Evolutionary conservation across 1,140 invertebrate species (phyloP), one percentile per base, ranked within the genome.

Genomic region (Rhopalosiphum padi): DNA sequence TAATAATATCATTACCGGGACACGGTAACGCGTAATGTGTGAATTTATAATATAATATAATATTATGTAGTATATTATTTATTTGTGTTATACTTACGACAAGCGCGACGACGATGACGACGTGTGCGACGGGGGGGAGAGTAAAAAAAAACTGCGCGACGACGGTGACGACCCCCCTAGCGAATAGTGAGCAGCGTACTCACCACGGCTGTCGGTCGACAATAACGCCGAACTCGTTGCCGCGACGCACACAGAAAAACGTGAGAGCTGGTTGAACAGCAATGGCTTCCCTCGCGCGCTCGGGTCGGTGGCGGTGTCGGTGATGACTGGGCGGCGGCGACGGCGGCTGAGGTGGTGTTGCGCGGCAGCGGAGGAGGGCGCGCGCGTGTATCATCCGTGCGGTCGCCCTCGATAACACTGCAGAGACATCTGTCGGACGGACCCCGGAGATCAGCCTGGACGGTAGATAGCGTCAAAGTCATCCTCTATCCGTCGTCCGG

Each of bases 231-330:
- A 90, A 82, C 43, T 90, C 88, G 88, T 91, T 9, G 46, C 60
- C 41, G 90, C 90, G 60, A 46, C 90, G 43, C 88, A 15, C 51
- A 25, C 37, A 90, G 53, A 21, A 90, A 85, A 85, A 92, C 91
- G 91, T 92, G 91, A 92, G 68, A 92, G 77, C 46, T 22, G 22
- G 91, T 83, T n/a, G 77, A 85, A 92, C 91, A 51, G 91, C 91
- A 92, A 92, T 92, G 91, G 91, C 91, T 85, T 85, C 77, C 82
- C 77, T 46, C 41, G 11, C 46, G 77, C 7, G 46, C 15, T 21
- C 82, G 46, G 43, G 87, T 51, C 53, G 88, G 35, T n/a, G 88
- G n/a, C 22, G 87, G 51, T 88, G 37, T 43, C 85, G 87, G n/a
- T 51, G n/a, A 23, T 21, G 87, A 51, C 46, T 48, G 87, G 18